Base-by-base conservation (phyloP, 2,797 vertebrate genomes). In the Schizopygopsis pylzovi region DNA sequence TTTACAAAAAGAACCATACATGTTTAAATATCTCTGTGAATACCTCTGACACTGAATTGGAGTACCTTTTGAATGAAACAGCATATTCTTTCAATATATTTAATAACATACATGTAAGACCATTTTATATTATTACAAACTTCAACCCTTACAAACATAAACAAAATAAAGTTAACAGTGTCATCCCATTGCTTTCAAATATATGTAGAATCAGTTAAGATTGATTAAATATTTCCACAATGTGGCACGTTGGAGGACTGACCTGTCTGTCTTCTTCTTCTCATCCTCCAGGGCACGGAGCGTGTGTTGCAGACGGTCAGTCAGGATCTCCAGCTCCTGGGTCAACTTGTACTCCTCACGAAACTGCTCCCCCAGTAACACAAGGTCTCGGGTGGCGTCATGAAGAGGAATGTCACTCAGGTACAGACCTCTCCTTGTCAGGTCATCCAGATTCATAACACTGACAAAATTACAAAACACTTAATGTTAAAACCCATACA, bases 181-280 rank as follows among this genome's bases (percentile, higher is more conserved):
- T 28, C 59, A 63, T 11, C 4, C 59, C 10, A 12, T 63, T 63
- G n/a, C 12, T 63, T 28, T 63, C 5, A 63, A 63, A 28, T 15
- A 10, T 2, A 37, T 37, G 16, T 37, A 37, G 65, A 61, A 3
- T 65, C 61, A 33, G 25, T 13, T 16, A 33, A 67, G 8, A 67
- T 33, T 33, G 13, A 16, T 67, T 4, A 37, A 67, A 67, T 67
- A 37, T 67, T 7, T 63, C 25, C 25, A 63, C 25, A 28, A 1
- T 63, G 25, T 63, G 61, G 12, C 25, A 63, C 0, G 2, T 15
- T 28, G 61, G 61, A 63, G 25, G 15, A 87, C 93, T 91, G 91
- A 99, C 98, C 97, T 99, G 94, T 99, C 98, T 39, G 98, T 99
- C 93, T 99, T 99, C 90, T 99, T 99, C 94, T 99, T 99, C 90